Conservation (phyloP, 1,140 invertebrate species). For the Drosophila yakuba region DNA sequence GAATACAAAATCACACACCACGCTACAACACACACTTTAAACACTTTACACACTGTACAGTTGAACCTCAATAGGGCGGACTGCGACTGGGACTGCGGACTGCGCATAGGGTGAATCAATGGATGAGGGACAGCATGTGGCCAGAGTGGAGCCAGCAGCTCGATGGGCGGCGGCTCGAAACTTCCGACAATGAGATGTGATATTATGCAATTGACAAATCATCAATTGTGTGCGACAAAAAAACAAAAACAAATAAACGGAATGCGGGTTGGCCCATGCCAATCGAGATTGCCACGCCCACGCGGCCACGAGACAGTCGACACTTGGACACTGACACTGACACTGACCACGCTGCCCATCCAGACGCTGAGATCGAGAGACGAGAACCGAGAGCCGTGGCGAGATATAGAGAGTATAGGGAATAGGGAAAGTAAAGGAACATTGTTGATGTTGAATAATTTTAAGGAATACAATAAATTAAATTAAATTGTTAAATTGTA, state of each 20-base stretch:
- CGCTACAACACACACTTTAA: not conserved
- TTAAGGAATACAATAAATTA: slow-evolving; percentile 72
- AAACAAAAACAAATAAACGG: slow-evolving; percentile 39
- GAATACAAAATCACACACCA: slow-evolving; percentile 1
- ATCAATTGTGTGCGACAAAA: slow-evolving; percentile 58
- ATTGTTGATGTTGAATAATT: slow-evolving; percentile 83
- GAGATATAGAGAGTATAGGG: slow-evolving; percentile 18
- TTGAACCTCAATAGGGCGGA: slow-evolving; percentile 45
- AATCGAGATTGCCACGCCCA: slow-evolving; percentile 9
- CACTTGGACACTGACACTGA: slow-evolving; percentile 1
- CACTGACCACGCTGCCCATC: slow-evolving; percentile 12
- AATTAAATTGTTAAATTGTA: slow-evolving; percentile 81
- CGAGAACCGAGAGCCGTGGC: slow-evolving; percentile 5
- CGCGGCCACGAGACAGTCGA: slow-evolving; percentile 8
- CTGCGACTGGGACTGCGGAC: slow-evolving; percentile 48
- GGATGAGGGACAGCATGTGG: slow-evolving; percentile 5
- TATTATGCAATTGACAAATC: slow-evolving; percentile 58
- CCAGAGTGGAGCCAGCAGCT: slow-evolving; percentile 9
- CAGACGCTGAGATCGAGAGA: slow-evolving; percentile 8
- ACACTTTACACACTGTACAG: slow-evolving; percentile 43
- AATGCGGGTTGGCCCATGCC: slow-evolving; percentile 10
- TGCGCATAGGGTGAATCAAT: slow-evolving; percentile 49
- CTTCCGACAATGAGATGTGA: slow-evolving; percentile 64
- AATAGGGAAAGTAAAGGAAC: slow-evolving; percentile 61
- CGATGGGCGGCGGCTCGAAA: slow-evolving; percentile 9